Base-by-base conservation (phyloP, 2,797 vertebrate species). In the Mormyrus hasselquistii region DNA sequence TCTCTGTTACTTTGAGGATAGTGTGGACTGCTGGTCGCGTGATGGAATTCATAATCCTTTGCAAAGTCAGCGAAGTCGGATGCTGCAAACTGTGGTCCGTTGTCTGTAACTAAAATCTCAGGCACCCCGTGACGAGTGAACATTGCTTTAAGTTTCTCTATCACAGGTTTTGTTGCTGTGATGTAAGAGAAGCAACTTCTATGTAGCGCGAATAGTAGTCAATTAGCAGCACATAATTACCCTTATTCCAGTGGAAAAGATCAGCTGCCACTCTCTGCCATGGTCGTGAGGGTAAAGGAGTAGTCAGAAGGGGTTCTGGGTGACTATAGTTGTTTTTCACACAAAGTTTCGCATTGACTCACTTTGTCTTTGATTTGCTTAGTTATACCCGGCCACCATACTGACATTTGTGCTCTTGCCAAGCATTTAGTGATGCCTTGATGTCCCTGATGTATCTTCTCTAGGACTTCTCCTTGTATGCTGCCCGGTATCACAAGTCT, bases 391-490 rank as follows among this genome's bases (percentile, higher is more conserved):
- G 88, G 88, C 86, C 87, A 89, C 88, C 91, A 91, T 9, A 89
- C 86, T 4, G 87, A 90, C 10, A 88, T 10, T n/a, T 79, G 16
- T 4, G 90, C 88, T 88, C 65, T 87, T 90, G 19, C 29, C 10
- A 22, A 7, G 73, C 89, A 90, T 89, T 91, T 73, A 73, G 25
- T 73, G 65, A 73, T 73, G 34, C 65, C 89, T 19, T 90, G 89
- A 52, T 92, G 88, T 10, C 84, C 79, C 76, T 90, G 86, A 49
- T 91, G 90, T 29, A 92, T 82, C 4, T 65, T 6, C 10, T 90
- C 41, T 0, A 91, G 49, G 0, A 90, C 69, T 0, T 91, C 89
- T 47, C 22, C 44, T 88, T 69, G 89, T 7, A 91, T 16, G 1
- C 14, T 1, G 0, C 10, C 2, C n/a, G 88, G 90, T 5, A 90